phyloP scores from a whole-genome alignment of 2,888 invertebrate genomes.

The Phasia obesa region DNA sequence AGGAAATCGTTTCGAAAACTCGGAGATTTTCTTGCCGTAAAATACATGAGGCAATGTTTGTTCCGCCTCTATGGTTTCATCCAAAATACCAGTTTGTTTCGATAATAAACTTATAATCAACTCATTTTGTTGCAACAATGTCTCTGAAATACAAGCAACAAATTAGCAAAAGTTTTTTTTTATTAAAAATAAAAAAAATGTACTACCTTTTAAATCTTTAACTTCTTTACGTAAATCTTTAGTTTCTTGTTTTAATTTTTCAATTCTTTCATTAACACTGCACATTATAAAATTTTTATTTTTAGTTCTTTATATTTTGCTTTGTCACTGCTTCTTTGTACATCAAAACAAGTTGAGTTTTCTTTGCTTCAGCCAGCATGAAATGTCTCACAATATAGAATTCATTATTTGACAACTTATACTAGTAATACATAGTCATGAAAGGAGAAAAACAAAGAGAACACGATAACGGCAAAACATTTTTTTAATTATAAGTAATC shows the following conservation, averaged over 20 bases:
- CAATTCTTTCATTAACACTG: constrained; percentile 60
- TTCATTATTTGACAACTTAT: constrained; percentile 57
- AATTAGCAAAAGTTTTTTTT: too few relatives aligned
- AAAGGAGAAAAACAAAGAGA: constrained; percentile 43
- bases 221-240: constrained; percentile 55
- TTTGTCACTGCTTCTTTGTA: not conserved
- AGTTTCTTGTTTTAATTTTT: constrained; percentile 60
- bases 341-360: constrained; percentile 29
- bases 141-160: constrained; percentile 20
- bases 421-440: constrained; percentile 7
- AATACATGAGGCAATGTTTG: constrained; percentile 12
- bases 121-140: constrained; percentile 55
- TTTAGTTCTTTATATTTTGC: not conserved
- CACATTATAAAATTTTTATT: constrained; percentile 49
- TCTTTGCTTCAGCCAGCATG: constrained; percentile 36
- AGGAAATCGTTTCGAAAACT: constrained; percentile 55
- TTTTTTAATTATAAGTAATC: constrained; percentile 18
- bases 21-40: constrained; percentile 24
- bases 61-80: constrained; percentile 38
- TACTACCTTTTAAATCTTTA: constrained; percentile 56
- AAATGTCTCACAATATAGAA: constrained; percentile 55
- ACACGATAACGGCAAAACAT: constrained; percentile 5
- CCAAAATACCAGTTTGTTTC: constrained; percentile 21
- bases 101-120: not conserved
- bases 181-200: not conserved